Base-by-base conservation (phyloP, 2,113 vertebrate species). In the Brienomyrus brachyistius region DNA sequence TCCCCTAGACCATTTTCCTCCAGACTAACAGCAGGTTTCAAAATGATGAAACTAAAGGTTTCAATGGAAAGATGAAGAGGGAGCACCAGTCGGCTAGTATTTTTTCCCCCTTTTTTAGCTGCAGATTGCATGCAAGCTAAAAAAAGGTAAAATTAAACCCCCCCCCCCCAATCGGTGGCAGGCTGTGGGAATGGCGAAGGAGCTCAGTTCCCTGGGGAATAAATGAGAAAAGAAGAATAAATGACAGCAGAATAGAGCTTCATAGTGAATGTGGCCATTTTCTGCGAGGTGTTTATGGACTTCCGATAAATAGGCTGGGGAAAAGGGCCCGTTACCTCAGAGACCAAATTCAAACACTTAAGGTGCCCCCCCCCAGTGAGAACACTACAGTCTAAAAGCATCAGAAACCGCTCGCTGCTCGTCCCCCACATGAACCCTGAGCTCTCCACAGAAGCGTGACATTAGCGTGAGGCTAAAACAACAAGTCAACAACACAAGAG, bases 101-200 rank as follows among this genome's bases (percentile, higher is more conserved):
- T 7, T 40, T 77, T 9, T 15, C 35, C 66, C 35, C 74, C 15
- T 5, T n/a, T 66, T 15, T 88, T n/a, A 52, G 4, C 43, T 27
- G 13, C 10, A 17, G 87, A 47, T 74, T 50, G 62, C 13, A 50
- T 21, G 43, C 1, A n/a, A 19, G 87, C 59, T 31, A 10, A 47
- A 88, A 40, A 80, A 50, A 43, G 70, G 31, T 83, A 83, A 83
- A 35, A 51, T 2, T 43, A 3, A 66, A 59, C 54, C 48, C 47
- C 48, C 59, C 59, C 2, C 56, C 19, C 13, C 13, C 10, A n/a
- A 45, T 84, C 43, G 84, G 45, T 56, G 23, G 21, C 8, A 89
- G 52, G 90, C 52, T 90, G 90, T 89, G 92, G 90, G 89, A 93
- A 90, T 89, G 47, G 47, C 43, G 1, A 59, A 83, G 56, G 62